Evolutionary conservation across 2,888 invertebrate genomes (phyloP), one percentile per base, ranked within the genome.

Genomic region (Megalurothrips usitatus): DNA sequence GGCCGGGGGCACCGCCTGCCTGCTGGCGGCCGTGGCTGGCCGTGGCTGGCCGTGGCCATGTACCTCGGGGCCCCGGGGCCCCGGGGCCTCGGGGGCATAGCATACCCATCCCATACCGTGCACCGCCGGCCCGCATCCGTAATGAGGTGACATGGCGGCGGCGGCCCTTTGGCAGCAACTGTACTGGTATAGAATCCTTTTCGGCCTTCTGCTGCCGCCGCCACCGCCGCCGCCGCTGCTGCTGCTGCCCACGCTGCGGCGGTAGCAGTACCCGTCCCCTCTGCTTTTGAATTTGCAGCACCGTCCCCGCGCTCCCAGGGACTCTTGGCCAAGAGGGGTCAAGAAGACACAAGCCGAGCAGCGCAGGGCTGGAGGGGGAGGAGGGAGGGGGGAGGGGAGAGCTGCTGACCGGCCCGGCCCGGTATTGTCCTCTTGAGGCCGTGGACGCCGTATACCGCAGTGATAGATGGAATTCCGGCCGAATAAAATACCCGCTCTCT

Each of bases 391-490:
- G 52, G 52, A 3, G 14, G 52, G 52, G 58, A 6, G 17, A 17
- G 14, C 58, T 17, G 14, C 58, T 17, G 58, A 19, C 19, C 58
- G 58, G 58, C 14, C 19, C 58, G 58, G 58, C 14, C 19, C 58
- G 68, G 68, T 75, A 75, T 75, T 75, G 68, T 75, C 68, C 58
- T 19, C 58, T 43, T 43, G 34, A 6, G 34, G 34, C 34, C 34
- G 34, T 43, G 34, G 34, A 43, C 34, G 34, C 34, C 34, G 34
- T 43, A 43, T 43, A 43, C 12, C 26, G 68, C 23, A n/a, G 68
- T 75, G 68, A 75, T 75, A n/a, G 68, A 75, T 75, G 68, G 68
- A 75, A 75, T 75, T 75, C 68, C 68, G 68, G 23, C 23, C 68
- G 68, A 75, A 75, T 75, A 75, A 75, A 75, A 75, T 75, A 26